A percentile compares a stretch with the other conserved stretches of the same genome.
Evolutionary conservation across 2,113 vertebrate species (phyloP).

Genomic region (Nannospalax galili): DNA sequence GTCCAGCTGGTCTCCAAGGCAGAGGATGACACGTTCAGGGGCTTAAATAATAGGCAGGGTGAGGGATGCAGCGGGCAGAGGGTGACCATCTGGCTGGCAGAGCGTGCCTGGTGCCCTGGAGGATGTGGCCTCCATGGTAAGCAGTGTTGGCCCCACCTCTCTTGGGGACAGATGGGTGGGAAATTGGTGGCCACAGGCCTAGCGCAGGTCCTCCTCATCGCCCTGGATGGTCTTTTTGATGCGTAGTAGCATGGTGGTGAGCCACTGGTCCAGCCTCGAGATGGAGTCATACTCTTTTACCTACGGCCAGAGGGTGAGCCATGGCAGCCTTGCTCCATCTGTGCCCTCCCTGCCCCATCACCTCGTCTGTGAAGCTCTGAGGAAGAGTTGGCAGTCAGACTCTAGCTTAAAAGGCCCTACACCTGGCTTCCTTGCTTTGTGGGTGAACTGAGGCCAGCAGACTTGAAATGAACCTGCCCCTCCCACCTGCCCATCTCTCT

Average conservation of each 20-base stretch:
- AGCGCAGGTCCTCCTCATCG: conserved; percentile 88
- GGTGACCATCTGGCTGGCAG: neutral
- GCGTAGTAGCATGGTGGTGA: conserved; percentile 89
- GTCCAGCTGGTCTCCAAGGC: neutral
- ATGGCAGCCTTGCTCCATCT: neutral
- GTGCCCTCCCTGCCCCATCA: neutral
- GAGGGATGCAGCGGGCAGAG: neutral
- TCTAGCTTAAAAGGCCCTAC: neutral
- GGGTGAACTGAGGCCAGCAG: neutral
- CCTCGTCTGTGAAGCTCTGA: neutral
- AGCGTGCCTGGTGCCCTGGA: neutral
- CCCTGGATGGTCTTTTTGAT: conserved; percentile 90
- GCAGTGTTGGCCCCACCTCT: neutral
- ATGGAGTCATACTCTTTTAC: conserved; percentile 90
- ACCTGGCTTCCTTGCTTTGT: neutral
- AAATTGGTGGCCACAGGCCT: neutral
- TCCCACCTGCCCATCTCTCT: neutral
- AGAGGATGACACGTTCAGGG: neutral
- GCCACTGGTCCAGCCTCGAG: conserved; percentile 89
- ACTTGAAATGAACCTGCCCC: neutral
- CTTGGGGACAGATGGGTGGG: neutral
- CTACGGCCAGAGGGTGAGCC: conserved; percentile 63
- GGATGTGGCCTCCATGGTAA: neutral
- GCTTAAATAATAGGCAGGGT: conserved; percentile 71
- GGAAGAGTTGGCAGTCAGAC: neutral